Evolutionary conservation across 2,888 invertebrate genomes (phyloP).

Genomic region (Ophion slaviceki): DNA sequence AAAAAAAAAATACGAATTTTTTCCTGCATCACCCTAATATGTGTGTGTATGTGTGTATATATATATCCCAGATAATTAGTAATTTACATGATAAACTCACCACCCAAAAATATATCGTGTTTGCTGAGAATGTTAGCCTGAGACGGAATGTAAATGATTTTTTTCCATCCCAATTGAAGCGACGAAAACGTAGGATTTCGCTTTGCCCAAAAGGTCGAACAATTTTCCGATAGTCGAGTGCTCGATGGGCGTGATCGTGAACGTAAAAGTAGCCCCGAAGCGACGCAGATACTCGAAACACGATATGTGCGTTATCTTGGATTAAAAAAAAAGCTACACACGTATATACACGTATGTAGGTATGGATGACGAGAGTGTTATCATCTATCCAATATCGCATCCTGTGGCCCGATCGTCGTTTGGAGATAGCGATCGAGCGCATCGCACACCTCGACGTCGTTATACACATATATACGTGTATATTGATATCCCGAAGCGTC

Average conservation of each 20-base stretch:
- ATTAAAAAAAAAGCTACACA: conserved; percentile 2
- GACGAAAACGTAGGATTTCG: no score
- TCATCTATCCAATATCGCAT: neutral
- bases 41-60: neutral
- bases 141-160: neutral
- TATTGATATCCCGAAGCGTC: neutral
- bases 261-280: neutral
- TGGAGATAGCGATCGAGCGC: conserved; percentile 12
- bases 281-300: conserved; percentile 29
- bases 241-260: neutral
- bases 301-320: conserved; percentile 17
- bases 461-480: neutral
- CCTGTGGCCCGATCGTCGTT: conserved; percentile 11
- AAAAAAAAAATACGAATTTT: neutral
- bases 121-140: neutral
- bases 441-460: neutral
- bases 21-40: neutral
- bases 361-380: neutral
- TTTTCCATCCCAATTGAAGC: no score
- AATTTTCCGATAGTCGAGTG: neutral
- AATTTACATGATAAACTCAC: neutral
- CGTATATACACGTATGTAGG: neutral
- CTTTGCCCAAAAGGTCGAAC: neutral
- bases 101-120: no score
- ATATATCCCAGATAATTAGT: neutral